phyloP scores from a whole-genome alignment of 2,888 invertebrate genomes.

The Lycocerus yunnanus region DNA sequence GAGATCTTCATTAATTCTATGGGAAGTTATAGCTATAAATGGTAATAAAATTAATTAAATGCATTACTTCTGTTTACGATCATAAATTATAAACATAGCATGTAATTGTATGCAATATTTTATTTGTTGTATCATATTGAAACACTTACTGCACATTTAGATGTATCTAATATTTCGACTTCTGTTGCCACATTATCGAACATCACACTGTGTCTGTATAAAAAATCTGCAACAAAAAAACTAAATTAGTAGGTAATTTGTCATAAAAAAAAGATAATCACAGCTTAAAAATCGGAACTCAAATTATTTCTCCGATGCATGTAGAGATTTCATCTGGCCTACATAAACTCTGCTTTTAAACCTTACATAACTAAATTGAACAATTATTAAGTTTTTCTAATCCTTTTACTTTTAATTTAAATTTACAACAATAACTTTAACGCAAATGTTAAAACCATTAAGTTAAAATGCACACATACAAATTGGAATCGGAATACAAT shows the following conservation, averaged over 20 bases:
- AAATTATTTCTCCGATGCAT: background rate
- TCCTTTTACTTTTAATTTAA: background rate
- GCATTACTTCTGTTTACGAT: conserved; percentile 11
- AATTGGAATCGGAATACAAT: background rate
- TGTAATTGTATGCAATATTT: conserved; percentile 9
- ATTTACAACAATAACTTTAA: background rate
- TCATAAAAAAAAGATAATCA: background rate
- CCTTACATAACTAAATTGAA: background rate
- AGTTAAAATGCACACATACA: background rate
- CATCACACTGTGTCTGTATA: conserved; percentile 77
- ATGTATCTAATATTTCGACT: conserved; percentile 80
- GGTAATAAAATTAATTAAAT: conserved; percentile 15
- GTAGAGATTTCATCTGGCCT: background rate
- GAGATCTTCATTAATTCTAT: conserved; percentile 19
- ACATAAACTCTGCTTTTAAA: background rate
- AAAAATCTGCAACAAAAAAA: conserved; percentile 74
- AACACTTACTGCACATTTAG: conserved; percentile 76
- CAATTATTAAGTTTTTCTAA: background rate
- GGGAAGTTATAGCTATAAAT: conserved; percentile 9
- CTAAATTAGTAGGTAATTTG: conserved; percentile 7
- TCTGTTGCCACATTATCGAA: conserved; percentile 79
- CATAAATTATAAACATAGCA: conserved; percentile 7
- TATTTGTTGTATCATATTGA: background rate
- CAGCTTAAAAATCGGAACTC: background rate
- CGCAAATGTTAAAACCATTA: background rate